Conservation (phyloP, 2,888 invertebrate genomes). For the Meliscaeva auricollis region DNA sequence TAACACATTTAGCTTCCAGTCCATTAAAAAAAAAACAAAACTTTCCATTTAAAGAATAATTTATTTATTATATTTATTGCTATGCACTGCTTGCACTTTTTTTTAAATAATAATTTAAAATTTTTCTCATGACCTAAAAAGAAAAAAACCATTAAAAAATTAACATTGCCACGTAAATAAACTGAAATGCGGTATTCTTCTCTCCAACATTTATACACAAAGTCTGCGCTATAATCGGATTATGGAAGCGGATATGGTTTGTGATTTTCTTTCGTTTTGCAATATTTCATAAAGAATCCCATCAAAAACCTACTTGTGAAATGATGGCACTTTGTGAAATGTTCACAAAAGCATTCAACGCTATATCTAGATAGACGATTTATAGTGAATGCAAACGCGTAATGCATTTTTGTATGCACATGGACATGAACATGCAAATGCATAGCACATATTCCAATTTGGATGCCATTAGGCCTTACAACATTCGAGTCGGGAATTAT, state of each 20-base stretch:
- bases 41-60: too few relatives aligned
- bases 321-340: conserved; percentile 60
- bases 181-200: background rate
- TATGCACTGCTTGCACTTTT: too few relatives aligned
- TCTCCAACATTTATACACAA: background rate
- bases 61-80: too few relatives aligned
- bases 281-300: conserved; percentile 28
- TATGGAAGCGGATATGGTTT: conserved; percentile 7
- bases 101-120: background rate
- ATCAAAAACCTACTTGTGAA: conserved; percentile 1
- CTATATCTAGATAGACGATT: conserved; percentile 16
- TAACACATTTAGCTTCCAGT: too few relatives aligned
- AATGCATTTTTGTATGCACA: conserved; percentile 32
- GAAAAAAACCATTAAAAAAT: background rate
- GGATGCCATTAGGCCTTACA: conserved; percentile 59
- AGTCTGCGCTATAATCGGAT: background rate
- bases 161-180: background rate
- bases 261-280: conserved; percentile 24
- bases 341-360: conserved; percentile 44
- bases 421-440: conserved; percentile 10
- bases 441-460: conserved; percentile 25
- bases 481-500: conserved; percentile 9
- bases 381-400: conserved; percentile 43
- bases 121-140: conserved; percentile 7
- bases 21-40: too few relatives aligned